A percentile compares a stretch with the other conserved stretches of the same genome.
Conservation (phyloP, 2,888 invertebrate genomes). For the Epicampocera succincta region DNA sequence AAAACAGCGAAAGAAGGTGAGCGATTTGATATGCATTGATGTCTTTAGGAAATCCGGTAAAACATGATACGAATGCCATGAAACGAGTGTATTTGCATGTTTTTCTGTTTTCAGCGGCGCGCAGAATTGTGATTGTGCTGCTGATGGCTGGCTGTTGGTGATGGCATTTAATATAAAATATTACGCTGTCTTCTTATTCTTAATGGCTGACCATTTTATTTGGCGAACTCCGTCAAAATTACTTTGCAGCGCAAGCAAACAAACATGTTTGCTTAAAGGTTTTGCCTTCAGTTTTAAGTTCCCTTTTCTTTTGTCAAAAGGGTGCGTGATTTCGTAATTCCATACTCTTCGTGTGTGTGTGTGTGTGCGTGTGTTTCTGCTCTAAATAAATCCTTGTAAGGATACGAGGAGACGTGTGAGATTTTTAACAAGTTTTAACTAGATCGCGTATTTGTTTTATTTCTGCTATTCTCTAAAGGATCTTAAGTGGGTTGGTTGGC, state of each 20-base stretch:
- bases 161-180: slow-evolving; percentile 14
- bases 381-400: slow-evolving; percentile 42
- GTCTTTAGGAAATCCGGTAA: slow-evolving; percentile 70
- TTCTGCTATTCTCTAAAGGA: slow-evolving; percentile 34
- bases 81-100: slow-evolving; percentile 37
- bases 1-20: slow-evolving; percentile 18
- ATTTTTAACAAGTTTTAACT: slow-evolving; percentile 67
- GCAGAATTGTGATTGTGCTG: slow-evolving; percentile 27
- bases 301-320: slow-evolving; percentile 48
- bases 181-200: slow-evolving; percentile 1
- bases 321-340: slow-evolving; percentile 37
- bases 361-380: slow-evolving; percentile 11
- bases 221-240: slow-evolving; percentile 41
- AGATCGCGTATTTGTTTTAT: slow-evolving; percentile 40
- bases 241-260: slow-evolving; percentile 35
- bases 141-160: slow-evolving; percentile 51
- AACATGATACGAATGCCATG: slow-evolving; percentile 60
- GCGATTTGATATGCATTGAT: slow-evolving; percentile 59
- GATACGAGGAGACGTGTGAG: slow-evolving; percentile 69
- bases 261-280: slow-evolving; percentile 46
- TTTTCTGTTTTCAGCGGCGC: slow-evolving; percentile 26
- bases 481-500: slow-evolving; percentile 67
- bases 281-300: slow-evolving; percentile 4
- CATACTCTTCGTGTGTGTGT: neutral
- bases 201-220: slow-evolving; percentile 63